Evolutionary conservation across 2,113 vertebrate species (phyloP).

Genomic region (Burhinus bistriatus): DNA sequence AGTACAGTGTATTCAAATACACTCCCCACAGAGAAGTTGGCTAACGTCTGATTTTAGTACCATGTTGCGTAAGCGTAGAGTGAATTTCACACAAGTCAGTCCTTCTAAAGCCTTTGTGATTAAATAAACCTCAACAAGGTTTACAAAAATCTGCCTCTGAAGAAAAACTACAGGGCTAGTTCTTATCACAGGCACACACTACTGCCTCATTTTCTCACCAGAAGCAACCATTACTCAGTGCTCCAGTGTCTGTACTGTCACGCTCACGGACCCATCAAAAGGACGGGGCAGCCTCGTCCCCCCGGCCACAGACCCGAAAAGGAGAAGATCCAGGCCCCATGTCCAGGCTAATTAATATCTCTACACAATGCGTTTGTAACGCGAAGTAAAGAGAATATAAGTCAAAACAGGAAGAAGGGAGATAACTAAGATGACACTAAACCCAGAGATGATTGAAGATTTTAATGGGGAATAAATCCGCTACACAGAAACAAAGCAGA

Average conservation of each 20-base stretch:
- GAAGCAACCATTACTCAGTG: not conserved
- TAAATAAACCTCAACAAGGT: slow-evolving; percentile 37
- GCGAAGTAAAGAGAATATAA: not conserved
- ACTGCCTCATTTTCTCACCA: not conserved
- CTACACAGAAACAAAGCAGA: not conserved
- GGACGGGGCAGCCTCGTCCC: not conserved
- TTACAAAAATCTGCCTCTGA: slow-evolving; percentile 1
- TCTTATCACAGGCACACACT: not conserved
- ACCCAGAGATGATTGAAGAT: not conserved
- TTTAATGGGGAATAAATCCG: not conserved
- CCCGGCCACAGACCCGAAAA: not conserved
- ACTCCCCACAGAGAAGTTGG: slow-evolving; percentile 11
- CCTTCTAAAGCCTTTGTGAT: not conserved
- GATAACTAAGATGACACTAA: not conserved
- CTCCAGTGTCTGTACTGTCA: not conserved
- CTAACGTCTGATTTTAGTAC: slow-evolving; percentile 25
- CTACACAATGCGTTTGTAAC: not conserved
- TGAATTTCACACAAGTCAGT: slow-evolving; percentile 3
- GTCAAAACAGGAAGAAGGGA: not conserved
- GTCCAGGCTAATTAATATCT: not conserved
- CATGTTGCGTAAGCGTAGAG: not conserved
- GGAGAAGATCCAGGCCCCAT: not conserved
- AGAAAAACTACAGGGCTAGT: not conserved
- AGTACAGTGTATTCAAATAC: not conserved
- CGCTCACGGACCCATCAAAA: not conserved